A percentile compares a stretch with the other conserved stretches of the same genome.
Conservation (phyloP, 1,140 invertebrate genomes). For the Heliconius eleuchia region DNA sequence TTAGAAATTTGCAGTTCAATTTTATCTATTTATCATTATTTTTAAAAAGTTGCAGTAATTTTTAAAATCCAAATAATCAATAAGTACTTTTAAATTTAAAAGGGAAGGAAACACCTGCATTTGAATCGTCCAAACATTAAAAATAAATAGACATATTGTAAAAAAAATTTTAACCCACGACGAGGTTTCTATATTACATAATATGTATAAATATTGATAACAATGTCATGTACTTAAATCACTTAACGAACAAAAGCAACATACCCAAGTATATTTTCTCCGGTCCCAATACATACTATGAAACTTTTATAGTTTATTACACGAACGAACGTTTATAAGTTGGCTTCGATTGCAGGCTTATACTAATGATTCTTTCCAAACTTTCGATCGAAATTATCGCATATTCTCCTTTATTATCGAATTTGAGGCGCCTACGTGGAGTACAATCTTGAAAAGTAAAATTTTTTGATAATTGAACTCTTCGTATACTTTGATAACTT, state of each 20-base stretch:
- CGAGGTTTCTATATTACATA: no score
- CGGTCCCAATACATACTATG: constrained; percentile 42
- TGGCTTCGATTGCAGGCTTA: constrained; percentile 47
- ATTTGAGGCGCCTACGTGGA: constrained; percentile 13
- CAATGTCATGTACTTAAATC: no score
- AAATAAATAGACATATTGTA: no score
- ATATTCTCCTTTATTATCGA: constrained; percentile 19
- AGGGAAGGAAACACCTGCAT: no score
- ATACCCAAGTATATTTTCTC: constrained; percentile 33
- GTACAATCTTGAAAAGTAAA: neutral
- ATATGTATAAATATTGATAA: no score
- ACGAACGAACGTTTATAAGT: constrained; percentile 46
- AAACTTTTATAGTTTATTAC: constrained; percentile 47
- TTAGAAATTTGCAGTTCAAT: no score
- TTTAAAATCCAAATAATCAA: no score
- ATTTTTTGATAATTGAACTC: neutral
- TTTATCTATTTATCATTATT: no score
- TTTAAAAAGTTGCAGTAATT: no score
- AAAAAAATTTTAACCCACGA: no score
- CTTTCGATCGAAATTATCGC: constrained; percentile 44
- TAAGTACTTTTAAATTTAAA: no score
- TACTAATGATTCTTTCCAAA: constrained; percentile 48
- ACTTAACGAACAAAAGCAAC: constrained; percentile 38
- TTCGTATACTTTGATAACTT: neutral
- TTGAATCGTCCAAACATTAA: no score